These are phyloP conservation scores for Rhincodon typus DNA, from an alignment of 2,797 vertebrate species.

Conservation along the genomic window DNA sequence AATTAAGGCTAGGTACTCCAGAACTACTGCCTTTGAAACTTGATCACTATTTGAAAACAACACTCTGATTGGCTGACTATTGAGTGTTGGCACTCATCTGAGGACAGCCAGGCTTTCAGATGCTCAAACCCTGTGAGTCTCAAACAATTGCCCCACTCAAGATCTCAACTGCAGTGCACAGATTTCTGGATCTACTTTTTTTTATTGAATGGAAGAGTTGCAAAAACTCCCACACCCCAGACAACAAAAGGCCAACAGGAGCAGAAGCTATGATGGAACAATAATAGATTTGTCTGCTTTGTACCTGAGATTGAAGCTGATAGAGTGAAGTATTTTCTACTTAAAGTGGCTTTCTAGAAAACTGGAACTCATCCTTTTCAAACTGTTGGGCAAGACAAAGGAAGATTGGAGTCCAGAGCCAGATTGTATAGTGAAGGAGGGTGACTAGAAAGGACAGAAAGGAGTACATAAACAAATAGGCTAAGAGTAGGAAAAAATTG, in stretches of 20 bases:
- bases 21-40: slow-evolving; percentile 20
- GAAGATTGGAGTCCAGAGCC: not conserved
- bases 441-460: too few relatives aligned
- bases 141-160: not conserved
- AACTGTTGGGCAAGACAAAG: too few relatives aligned
- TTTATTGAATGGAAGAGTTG: not conserved
- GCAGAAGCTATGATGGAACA: not conserved
- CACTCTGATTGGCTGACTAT: not conserved
- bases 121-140: not conserved
- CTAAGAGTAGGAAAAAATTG: not conserved
- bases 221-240: not conserved
- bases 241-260: not conserved
- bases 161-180: not conserved
- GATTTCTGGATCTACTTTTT: not conserved
- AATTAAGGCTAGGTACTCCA: slow-evolving; percentile 18
- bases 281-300: not conserved
- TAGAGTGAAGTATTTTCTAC: not conserved
- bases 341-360: not conserved
- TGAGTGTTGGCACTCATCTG: not conserved
- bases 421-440: not conserved
- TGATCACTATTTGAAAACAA: slow-evolving; percentile 8
- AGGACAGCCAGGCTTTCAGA: not conserved
- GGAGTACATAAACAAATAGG: not conserved
- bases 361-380: not conserved
- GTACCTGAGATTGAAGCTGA: not conserved